These are phyloP conservation scores for Pteria penguin DNA, from an alignment of 2,888 invertebrate genomes.

Conservation along the genomic window DNA sequence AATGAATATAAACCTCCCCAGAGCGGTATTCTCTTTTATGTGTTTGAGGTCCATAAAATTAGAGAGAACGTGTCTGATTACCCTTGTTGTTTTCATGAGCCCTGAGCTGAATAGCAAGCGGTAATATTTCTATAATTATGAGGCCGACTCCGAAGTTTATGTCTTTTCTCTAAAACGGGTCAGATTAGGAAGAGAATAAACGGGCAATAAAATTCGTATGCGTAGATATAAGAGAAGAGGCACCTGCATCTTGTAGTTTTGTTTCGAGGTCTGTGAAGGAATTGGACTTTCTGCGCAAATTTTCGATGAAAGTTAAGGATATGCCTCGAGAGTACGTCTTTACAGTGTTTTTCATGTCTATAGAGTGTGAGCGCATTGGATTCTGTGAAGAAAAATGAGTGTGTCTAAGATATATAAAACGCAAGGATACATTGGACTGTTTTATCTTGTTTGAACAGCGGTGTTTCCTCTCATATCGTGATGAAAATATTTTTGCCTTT, in stretches of 20 bases:
- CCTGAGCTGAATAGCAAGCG: conserved; percentile 26
- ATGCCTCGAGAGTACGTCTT: too few species aligned
- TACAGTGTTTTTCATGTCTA: too few species aligned
- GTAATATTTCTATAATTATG: conserved; percentile 69
- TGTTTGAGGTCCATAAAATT: conserved; percentile 19
- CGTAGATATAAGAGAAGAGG: conserved; percentile 39
- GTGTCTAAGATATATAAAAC: too few species aligned
- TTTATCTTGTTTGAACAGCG: too few species aligned
- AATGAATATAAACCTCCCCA: conserved; percentile 31
- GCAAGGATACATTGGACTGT: too few species aligned
- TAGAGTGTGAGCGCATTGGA: too few species aligned
- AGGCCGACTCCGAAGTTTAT: conserved; percentile 44
- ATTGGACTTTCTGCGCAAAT: too few species aligned
- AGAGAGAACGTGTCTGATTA: conserved; percentile 26
- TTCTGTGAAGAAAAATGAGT: too few species aligned
- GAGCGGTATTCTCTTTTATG: conserved; percentile 26
- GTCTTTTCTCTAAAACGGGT: conserved; percentile 47
- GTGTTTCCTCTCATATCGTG: too few species aligned
- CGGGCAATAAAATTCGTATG: conserved; percentile 42
- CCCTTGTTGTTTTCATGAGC: conserved; percentile 31
- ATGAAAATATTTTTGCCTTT: too few species aligned
- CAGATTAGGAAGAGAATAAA: conserved; percentile 41
- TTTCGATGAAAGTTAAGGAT: too few species aligned
- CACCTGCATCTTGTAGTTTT: conserved; percentile 37
- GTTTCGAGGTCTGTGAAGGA: too few species aligned